Evolutionary conservation across 2,888 invertebrate species (phyloP).

Genomic region (Coleophora flavipennella): DNA sequence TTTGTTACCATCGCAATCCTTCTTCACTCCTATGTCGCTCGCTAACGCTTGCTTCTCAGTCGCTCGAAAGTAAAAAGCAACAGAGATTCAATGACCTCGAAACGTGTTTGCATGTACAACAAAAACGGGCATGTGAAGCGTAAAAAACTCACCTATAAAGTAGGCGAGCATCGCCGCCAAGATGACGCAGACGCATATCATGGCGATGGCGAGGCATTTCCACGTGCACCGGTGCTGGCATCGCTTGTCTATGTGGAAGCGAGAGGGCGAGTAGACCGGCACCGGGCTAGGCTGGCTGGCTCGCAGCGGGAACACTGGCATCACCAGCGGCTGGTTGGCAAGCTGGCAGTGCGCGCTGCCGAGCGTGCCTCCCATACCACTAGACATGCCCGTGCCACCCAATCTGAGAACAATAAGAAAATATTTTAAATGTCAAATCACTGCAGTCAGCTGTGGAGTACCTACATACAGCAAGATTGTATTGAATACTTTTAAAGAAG

Average conservation of each 20-base stretch:
- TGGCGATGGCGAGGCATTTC: constrained; percentile 95
- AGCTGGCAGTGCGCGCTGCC: constrained; percentile 79
- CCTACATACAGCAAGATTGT: too few species aligned
- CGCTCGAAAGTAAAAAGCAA: too few species aligned
- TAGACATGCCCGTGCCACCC: constrained; percentile 68
- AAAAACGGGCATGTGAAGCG: not conserved
- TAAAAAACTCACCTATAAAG: constrained; percentile 87
- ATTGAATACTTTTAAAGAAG: too few species aligned
- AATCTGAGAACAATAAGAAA: constrained; percentile 38
- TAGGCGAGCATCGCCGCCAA: constrained; percentile 95
- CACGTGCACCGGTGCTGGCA: constrained; percentile 96
- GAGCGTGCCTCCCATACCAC: constrained; percentile 75
- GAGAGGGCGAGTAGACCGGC: constrained; percentile 85
- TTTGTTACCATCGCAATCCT: too few species aligned
- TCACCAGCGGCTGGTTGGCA: constrained; percentile 83
- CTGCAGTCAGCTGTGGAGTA: too few species aligned
- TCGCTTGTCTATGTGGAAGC: constrained; percentile 95
- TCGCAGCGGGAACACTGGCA: constrained; percentile 90
- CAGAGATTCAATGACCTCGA: not conserved
- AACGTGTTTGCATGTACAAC: not conserved
- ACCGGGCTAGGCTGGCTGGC: constrained; percentile 87
- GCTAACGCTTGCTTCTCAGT: too few species aligned
- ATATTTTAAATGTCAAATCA: too few species aligned
- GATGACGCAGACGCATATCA: constrained; percentile 91
- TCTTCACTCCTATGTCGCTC: too few species aligned